Percentiles rank a stretch among this genome's conserved stretches.
phyloP scores from a whole-genome alignment of 1,140 invertebrate genomes.

The Temnothorax curvispinosus region DNA sequence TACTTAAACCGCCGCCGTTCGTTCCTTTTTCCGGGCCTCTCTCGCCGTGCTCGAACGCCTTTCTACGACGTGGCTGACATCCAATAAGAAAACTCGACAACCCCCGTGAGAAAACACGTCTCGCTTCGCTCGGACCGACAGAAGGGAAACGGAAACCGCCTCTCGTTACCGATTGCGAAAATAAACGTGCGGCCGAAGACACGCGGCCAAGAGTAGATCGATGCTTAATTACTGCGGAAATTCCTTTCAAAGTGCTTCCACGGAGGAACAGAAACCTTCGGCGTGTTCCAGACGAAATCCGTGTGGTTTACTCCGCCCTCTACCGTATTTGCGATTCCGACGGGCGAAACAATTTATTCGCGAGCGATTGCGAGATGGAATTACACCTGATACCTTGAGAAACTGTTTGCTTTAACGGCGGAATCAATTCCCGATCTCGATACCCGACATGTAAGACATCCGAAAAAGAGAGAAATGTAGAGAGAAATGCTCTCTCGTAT shows the following conservation, averaged over 20 bases:
- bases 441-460: not conserved
- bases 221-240: conserved; percentile 51
- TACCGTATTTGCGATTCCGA: not conserved
- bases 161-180: conserved; percentile 13
- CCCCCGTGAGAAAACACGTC: not conserved
- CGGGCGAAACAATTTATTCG: conserved; percentile 37
- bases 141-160: conserved; percentile 6
- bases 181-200: conserved; percentile 17
- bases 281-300: not conserved
- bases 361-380: not conserved
- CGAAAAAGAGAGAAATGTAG: too few relatives aligned
- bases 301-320: not conserved
- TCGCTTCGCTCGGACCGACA: not conserved
- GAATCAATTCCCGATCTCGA: conserved; percentile 8
- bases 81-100: conserved; percentile 49
- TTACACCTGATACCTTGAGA: conserved; percentile 19
- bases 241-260: not conserved
- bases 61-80: conserved; percentile 44
- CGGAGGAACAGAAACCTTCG: not conserved
- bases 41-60: conserved; percentile 6
- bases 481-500: too few relatives aligned
- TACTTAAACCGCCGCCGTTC: conserved; percentile 38
- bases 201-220: not conserved
- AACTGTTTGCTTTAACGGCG: conserved; percentile 26
- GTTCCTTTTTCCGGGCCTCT: not conserved